Evolutionary conservation across 2,797 vertebrate genomes (phyloP).

Genomic region (Hoplostethus mediterraneus): DNA sequence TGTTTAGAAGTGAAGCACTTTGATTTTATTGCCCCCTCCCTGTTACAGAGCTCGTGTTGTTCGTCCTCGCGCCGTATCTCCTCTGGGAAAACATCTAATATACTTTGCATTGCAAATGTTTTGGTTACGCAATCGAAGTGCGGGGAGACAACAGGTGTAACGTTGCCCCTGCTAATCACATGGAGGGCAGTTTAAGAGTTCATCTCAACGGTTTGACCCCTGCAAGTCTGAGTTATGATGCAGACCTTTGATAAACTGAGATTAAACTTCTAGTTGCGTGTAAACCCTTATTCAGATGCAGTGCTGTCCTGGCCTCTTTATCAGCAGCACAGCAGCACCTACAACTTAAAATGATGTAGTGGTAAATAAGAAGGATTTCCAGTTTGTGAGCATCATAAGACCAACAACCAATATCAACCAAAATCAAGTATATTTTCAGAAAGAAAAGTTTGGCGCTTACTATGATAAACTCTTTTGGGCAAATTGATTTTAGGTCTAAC

Average conservation of each 20-base stretch:
- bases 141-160: conserved; percentile 43
- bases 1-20: conserved; percentile 44
- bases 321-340: too few relatives aligned
- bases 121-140: conserved; percentile 49
- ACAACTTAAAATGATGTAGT: too few relatives aligned
- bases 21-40: conserved; percentile 48
- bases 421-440: too few relatives aligned
- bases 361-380: too few relatives aligned
- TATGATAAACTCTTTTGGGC: neutral
- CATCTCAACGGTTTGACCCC: conserved; percentile 8
- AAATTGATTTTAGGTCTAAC: neutral
- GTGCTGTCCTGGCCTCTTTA: too few relatives aligned
- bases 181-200: conserved; percentile 22
- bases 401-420: too few relatives aligned
- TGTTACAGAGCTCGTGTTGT: conserved; percentile 1
- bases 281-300: neutral
- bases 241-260: neutral
- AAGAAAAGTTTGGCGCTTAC: neutral
- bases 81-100: conserved; percentile 37
- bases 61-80: conserved; percentile 5
- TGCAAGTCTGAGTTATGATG: neutral
- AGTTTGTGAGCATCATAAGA: too few relatives aligned
- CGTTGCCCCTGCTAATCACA: conserved; percentile 46
- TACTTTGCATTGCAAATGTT: conserved; percentile 76
- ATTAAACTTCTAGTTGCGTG: neutral